Base-by-base conservation (phyloP, 2,797 vertebrate species). In the Buceros bicornis region DNA sequence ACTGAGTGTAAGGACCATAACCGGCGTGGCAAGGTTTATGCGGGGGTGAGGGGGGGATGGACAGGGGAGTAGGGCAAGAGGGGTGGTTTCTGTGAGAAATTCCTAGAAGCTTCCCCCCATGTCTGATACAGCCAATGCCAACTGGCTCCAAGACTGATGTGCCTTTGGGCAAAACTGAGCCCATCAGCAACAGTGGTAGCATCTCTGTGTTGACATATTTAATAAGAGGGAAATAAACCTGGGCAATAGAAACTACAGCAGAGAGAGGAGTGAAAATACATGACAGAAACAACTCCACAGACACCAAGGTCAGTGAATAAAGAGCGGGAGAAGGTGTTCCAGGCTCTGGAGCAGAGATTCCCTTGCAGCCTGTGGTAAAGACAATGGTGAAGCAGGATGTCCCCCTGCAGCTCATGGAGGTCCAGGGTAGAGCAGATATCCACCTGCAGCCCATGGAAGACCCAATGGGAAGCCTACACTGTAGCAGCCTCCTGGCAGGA, bases 111-210 rank as follows among this genome's bases (percentile, higher is more conserved):
- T 89, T 66, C 10, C 31, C 31, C 33, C 25, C 3, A 0, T 47
- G 33, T 47, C 37, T 0, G 0, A 18, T 8, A 35, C 16, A 65
- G 35, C 19, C 6, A n/a, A 18, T 10, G 8, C 28, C 61, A 65
- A 40, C 16, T 6, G 5, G 28, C 40, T 78, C 33, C 45, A 58
- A 19, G 31, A 54, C 21, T 24, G 24, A 40, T 5, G 50, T 17
- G 15, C 13, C 7, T 2, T 50, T 64, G 35, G 45, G 18, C 13
- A 73, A 60, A 13, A 33, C 31, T 19, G 16, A 85, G 20, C 15
- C 37, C 1, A 0, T 82, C 13, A 73, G 13, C 4, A 0, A 3
- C 7, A 14, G 28, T 13, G 42, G 28, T 4, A 45, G 13, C 0
- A 1, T 13, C 15, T 48, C 65, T 58, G 17, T 7, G 14, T 5